Evolutionary conservation across 2,113 vertebrate genomes (phyloP), one percentile per base, ranked within the genome.

Genomic region (Manacus vitellinus): DNA sequence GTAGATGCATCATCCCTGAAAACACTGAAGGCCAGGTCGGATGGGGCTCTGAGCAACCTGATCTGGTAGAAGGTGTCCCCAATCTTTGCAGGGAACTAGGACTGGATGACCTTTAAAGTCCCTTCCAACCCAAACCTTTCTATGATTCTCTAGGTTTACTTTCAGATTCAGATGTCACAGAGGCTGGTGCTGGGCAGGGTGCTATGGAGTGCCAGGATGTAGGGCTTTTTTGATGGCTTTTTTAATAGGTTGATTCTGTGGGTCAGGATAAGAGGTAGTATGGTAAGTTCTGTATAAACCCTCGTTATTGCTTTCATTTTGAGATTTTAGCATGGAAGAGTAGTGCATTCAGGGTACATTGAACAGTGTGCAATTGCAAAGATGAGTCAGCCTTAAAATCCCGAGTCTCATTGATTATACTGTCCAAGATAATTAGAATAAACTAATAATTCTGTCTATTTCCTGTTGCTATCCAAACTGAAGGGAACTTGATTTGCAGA

Each of bases 171-270:
- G 58, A 13, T 24, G 33, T 28, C 28, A 43, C 61, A 17, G 18
- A 49, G 47, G 43, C 37, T 67, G 41, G 14, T 71, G 28, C 25
- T 22, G 18, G 28, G 7, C 15, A 18, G 24, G 7, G 12, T 39
- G 23, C 35, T 37, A 0, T 16, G 30, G 35, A 67, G 35, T 41
- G 7, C 31, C 18, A 54, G 54, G 19, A 3, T 27, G 4, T 1
- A 25, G 12, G 31, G 12, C 19, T 73, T 80, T 81, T 77, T 62
- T 61, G 49, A 39, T 85, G 31, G 14, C 67, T 3, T 4, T 63
- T 58, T 90, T 70, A 39, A 35, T 14, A 24, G 7, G 9, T 62
- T 84, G 47, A 14, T 94, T 56, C 37, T 47, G 5, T 49, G 35
- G n/a, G 25, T 68, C 35, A 54, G 59, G 68, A 41, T n/a, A 37